Evolutionary conservation across 2,888 invertebrate species (phyloP).

Genomic region (Tachina lurida): DNA sequence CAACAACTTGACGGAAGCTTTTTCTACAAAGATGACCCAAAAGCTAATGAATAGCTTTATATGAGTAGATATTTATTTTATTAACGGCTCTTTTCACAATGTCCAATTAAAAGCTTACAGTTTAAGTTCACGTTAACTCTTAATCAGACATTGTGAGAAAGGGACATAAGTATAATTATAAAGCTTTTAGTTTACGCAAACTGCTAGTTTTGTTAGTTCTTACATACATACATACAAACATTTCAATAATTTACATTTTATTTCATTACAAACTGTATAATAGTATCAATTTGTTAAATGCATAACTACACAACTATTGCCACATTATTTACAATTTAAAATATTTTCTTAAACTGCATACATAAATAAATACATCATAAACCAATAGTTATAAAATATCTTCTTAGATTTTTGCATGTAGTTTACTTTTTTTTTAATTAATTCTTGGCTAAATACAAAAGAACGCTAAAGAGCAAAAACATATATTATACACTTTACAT

Average conservation of each 20-base stretch:
- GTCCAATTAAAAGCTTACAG: too few species aligned
- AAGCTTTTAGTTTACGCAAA: slow-evolving; percentile 61
- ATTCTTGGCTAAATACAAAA: neutral
- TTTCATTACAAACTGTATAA: neutral
- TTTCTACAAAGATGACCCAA: slow-evolving; percentile 47
- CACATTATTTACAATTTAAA: neutral
- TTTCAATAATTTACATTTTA: slow-evolving; percentile 30
- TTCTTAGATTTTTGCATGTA: slow-evolving; percentile 59
- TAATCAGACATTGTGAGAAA: too few species aligned
- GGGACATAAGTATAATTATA: too few species aligned
- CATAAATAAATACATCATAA: slow-evolving; percentile 3
- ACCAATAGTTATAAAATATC: slow-evolving; percentile 17
- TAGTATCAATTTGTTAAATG: neutral
- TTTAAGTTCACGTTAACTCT: too few species aligned
- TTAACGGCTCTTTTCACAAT: too few species aligned
- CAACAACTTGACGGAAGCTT: slow-evolving; percentile 36
- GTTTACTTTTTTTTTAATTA: slow-evolving; percentile 31
- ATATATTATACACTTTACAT: slow-evolving; percentile 27
- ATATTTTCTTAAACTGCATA: neutral
- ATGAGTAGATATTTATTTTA: neutral
- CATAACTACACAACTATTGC: neutral
- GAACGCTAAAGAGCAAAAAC: slow-evolving; percentile 21
- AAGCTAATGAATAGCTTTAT: neutral
- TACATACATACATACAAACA: neutral
- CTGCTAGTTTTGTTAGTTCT: slow-evolving; percentile 31